Percentiles rank a stretch among this genome's conserved stretches.
phyloP scores from a whole-genome alignment of 1,140 invertebrate genomes.

The Diorhabda elongata region DNA sequence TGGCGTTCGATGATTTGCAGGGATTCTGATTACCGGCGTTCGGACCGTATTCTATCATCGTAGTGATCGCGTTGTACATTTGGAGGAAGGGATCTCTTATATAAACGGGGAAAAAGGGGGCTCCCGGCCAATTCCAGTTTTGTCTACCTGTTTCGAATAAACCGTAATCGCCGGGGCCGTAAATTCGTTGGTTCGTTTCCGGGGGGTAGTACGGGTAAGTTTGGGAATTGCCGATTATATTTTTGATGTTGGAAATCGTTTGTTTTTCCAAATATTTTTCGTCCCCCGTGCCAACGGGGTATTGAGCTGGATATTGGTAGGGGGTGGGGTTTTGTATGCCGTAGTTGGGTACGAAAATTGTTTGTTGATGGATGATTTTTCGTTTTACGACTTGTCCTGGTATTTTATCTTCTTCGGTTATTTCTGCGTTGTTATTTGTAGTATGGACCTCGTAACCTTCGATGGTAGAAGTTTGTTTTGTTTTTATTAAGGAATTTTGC shows the following conservation, averaged over 20 bases:
- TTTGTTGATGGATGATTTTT: slow-evolving; percentile 42
- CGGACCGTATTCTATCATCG: slow-evolving; percentile 57
- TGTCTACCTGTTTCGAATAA: slow-evolving; percentile 27
- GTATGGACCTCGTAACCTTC: slow-evolving; percentile 7
- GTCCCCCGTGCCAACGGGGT: neutral
- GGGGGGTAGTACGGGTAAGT: neutral
- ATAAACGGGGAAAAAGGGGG: slow-evolving; percentile 53
- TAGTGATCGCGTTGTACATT: slow-evolving; percentile 50
- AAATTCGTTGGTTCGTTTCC: slow-evolving; percentile 1
- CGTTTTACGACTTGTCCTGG: slow-evolving; percentile 38
- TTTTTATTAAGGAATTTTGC: neutral
- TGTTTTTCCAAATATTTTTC: slow-evolving; percentile 20
- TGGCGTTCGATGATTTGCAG: slow-evolving; percentile 14
- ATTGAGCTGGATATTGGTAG: neutral
- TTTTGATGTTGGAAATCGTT: slow-evolving; percentile 31
- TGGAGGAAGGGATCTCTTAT: slow-evolving; percentile 55
- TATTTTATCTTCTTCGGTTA: slow-evolving; percentile 26
- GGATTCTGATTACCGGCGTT: slow-evolving; percentile 27
- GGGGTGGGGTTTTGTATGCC: neutral
- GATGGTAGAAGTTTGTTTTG: neutral
- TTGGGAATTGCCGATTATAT: slow-evolving; percentile 27
- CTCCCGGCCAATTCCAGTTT: slow-evolving; percentile 47
- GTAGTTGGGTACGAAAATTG: slow-evolving; percentile 26
- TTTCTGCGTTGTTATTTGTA: slow-evolving; percentile 23
- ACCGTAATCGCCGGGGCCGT: neutral